These are phyloP conservation scores for Hydractinia echinata DNA, from an alignment of 30 jellyfish, hydroid and myxozoan species.

Conservation along the genomic window DNA sequence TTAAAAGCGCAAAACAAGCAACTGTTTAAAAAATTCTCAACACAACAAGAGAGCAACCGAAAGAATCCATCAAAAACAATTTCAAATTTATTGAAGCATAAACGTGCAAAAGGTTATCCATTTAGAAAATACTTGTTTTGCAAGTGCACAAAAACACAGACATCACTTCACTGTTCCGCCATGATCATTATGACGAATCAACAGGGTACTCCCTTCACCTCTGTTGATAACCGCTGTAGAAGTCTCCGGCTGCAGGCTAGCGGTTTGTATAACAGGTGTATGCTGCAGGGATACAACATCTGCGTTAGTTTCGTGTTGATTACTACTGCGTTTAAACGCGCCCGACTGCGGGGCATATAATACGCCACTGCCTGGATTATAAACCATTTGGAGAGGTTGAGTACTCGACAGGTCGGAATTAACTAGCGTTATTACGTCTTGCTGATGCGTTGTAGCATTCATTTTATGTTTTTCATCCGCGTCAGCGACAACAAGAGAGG, in stretches of 20 bases:
- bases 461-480: slow-evolving; percentile 27
- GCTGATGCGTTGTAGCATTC: slow-evolving; percentile 19
- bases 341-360: slow-evolving; percentile 60
- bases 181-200: no score
- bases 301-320: background rate
- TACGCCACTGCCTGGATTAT: slow-evolving; percentile 57
- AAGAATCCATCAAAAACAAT: no score
- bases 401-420: slow-evolving; percentile 48
- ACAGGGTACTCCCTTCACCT: no score
- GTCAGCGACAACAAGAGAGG: slow-evolving; percentile 66
- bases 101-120: no score
- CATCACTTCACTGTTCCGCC: no score
- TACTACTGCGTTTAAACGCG: background rate
- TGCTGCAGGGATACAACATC: slow-evolving; percentile 38
- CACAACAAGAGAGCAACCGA: no score
- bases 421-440: slow-evolving; percentile 60
- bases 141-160: no score
- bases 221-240: no score
- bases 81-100: no score
- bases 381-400: slow-evolving; percentile 75
- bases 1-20: no score
- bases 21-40: no score
- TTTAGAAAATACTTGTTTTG: no score
- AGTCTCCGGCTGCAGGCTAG: slow-evolving; percentile 27
- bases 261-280: slow-evolving; percentile 42